Conservation (phyloP, 2,888 invertebrate species). For the Leucophenga maculata region DNA sequence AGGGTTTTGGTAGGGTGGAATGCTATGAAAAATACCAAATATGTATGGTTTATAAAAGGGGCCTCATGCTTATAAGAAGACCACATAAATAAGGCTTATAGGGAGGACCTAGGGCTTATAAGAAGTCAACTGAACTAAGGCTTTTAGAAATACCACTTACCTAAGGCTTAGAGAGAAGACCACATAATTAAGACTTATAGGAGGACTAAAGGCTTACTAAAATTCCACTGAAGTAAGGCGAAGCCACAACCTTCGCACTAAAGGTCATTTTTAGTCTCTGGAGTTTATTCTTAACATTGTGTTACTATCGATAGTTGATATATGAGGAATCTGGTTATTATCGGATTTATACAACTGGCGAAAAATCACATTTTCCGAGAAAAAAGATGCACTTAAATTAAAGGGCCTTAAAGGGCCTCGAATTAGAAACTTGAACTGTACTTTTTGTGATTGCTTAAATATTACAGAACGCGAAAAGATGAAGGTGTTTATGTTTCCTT, state of each 20-base stretch:
- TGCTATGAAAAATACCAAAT: too few species aligned
- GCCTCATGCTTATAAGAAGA: too few species aligned
- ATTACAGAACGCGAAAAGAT: constrained; percentile 84
- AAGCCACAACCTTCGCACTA: constrained; percentile 49
- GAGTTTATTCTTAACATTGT: constrained; percentile 60
- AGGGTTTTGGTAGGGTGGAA: too few species aligned
- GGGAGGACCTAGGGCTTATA: too few species aligned
- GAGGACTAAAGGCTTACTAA: too few species aligned
- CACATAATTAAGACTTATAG: too few species aligned
- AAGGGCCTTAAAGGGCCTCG: constrained; percentile 73
- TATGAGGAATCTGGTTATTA: constrained; percentile 60
- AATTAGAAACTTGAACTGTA: constrained; percentile 79
- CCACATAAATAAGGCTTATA: too few species aligned
- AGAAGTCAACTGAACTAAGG: too few species aligned
- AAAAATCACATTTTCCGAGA: constrained; percentile 51
- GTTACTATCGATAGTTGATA: constrained; percentile 55
- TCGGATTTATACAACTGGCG: constrained; percentile 56
- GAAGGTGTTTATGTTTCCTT: constrained; percentile 90
- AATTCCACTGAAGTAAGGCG: too few species aligned
- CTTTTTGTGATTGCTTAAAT: constrained; percentile 90
- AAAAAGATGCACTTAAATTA: constrained; percentile 58
- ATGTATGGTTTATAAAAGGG: too few species aligned
- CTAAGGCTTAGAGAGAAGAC: too few species aligned
- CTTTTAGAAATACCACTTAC: too few species aligned
- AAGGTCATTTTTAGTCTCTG: constrained; percentile 49